A percentile compares a stretch with the other conserved stretches of the same genome.
Conservation (phyloP, 2,113 vertebrate species). For the Protomyctophum bolini region DNA sequence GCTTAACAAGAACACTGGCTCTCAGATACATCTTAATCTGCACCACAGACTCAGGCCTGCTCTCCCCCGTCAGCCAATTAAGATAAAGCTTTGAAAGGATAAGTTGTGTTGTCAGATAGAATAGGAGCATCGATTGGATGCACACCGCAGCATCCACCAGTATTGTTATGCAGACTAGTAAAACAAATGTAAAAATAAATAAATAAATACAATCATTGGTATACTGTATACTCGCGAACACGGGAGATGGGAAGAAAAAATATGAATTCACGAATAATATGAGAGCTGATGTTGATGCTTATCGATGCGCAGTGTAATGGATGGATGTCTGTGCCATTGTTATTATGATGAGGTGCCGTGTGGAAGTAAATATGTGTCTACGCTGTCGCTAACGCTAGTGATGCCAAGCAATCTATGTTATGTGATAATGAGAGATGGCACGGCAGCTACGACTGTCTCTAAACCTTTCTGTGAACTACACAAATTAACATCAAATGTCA, state of each 20-base stretch:
- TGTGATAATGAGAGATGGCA: slow-evolving; percentile 27
- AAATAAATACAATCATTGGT: not conserved
- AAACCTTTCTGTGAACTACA: slow-evolving; percentile 15
- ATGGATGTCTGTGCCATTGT: not conserved
- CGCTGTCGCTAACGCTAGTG: slow-evolving; percentile 15
- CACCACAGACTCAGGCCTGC: slow-evolving; percentile 30
- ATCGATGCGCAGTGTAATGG: not conserved
- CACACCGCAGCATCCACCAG: slow-evolving; percentile 27
- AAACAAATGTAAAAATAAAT: slow-evolving; percentile 16
- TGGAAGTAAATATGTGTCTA: slow-evolving; percentile 1
- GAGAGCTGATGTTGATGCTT: slow-evolving; percentile 16
- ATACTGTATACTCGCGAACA: not conserved
- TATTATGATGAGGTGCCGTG: slow-evolving; percentile 31
- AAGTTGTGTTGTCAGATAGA: slow-evolving; percentile 33
- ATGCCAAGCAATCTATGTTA: slow-evolving; percentile 11
- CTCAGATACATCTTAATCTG: slow-evolving; percentile 49
- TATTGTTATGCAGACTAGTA: slow-evolving; percentile 18
- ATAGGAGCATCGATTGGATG: slow-evolving; percentile 29
- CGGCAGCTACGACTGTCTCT: slow-evolving; percentile 12
- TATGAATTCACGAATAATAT: slow-evolving; percentile 7
- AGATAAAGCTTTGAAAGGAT: slow-evolving; percentile 57
- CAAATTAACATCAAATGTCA: slow-evolving; percentile 7
- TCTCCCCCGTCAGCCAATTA: slow-evolving; percentile 56
- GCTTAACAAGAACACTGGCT: slow-evolving; percentile 26
- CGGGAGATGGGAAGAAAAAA: not conserved